Percentiles rank a stretch among this genome's conserved stretches.
phyloP scores from a whole-genome alignment of 2,113 vertebrate genomes.

The Corythornis vintsioides region DNA sequence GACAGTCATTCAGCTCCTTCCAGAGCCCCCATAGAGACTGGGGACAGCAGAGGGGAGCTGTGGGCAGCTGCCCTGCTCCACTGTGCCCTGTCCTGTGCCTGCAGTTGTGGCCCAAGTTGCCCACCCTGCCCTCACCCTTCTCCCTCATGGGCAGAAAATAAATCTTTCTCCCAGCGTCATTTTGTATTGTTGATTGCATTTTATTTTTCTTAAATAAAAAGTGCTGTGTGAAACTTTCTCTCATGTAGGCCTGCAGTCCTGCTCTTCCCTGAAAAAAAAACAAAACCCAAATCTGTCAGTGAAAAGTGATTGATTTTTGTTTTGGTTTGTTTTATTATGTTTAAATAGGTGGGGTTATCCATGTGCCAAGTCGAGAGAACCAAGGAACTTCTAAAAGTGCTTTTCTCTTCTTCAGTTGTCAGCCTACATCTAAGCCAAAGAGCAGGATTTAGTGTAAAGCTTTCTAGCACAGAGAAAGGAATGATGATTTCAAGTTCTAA shows the following conservation, averaged over 20 bases:
- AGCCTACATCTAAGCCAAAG: neutral
- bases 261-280: neutral
- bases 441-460: neutral
- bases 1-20: too few species aligned
- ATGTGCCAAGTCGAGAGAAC: neutral
- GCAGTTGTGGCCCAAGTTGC: accelerated
- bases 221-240: neutral
- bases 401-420: neutral
- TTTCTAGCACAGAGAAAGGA: neutral
- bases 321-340: neutral
- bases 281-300: neutral
- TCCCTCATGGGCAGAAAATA: neutral
- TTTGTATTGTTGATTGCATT: accelerated
- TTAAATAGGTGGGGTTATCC: neutral
- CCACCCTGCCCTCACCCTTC: neutral
- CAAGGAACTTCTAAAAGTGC: neutral
- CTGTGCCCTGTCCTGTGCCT: neutral
- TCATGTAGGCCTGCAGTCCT: neutral
- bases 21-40: neutral
- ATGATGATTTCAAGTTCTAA: neutral
- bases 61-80: neutral
- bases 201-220: neutral
- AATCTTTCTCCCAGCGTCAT: neutral
- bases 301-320: neutral
- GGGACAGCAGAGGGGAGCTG: neutral